Percentiles rank a stretch among this genome's conserved stretches.
phyloP scores from a whole-genome alignment of 2,113 vertebrate genomes.

The Ondatra zibethicus region DNA sequence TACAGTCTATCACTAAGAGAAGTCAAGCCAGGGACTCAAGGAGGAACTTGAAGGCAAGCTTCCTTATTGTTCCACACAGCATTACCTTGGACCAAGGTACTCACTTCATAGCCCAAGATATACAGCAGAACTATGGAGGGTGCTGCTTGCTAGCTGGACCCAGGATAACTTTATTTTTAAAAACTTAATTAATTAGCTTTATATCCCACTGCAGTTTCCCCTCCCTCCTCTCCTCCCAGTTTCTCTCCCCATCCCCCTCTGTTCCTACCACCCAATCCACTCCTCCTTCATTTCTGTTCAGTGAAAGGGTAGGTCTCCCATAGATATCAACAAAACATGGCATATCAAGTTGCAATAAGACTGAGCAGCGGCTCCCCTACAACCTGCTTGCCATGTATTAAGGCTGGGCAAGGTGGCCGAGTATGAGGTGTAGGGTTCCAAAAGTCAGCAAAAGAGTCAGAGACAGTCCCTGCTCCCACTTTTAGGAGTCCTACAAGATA shows the following conservation, averaged over 20 bases:
- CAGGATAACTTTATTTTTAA: not conserved
- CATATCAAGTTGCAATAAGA: not conserved
- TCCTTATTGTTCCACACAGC: not conserved
- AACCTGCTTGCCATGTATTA: not conserved
- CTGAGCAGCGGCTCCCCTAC: not conserved
- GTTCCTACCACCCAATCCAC: too few relatives aligned
- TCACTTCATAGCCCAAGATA: not conserved
- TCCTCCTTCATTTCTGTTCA: too few relatives aligned
- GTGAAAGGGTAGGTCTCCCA: too few relatives aligned
- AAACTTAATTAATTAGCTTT: not conserved
- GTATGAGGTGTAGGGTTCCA: not conserved
- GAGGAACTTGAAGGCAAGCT: not conserved
- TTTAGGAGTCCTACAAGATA: not conserved
- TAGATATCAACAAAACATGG: too few relatives aligned
- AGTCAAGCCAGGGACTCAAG: not conserved
- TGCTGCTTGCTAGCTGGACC: not conserved
- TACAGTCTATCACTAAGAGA: not conserved
- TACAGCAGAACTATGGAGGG: not conserved
- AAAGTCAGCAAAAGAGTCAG: not conserved
- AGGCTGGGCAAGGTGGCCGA: not conserved
- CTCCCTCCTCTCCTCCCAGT: too few relatives aligned
- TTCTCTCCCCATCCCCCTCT: too few relatives aligned
- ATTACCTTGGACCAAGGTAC: not conserved
- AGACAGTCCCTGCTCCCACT: not conserved
- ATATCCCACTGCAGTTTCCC: too few relatives aligned